Evolutionary conservation across 2,113 vertebrate genomes (phyloP).

Genomic region (Holacanthus passer): DNA sequence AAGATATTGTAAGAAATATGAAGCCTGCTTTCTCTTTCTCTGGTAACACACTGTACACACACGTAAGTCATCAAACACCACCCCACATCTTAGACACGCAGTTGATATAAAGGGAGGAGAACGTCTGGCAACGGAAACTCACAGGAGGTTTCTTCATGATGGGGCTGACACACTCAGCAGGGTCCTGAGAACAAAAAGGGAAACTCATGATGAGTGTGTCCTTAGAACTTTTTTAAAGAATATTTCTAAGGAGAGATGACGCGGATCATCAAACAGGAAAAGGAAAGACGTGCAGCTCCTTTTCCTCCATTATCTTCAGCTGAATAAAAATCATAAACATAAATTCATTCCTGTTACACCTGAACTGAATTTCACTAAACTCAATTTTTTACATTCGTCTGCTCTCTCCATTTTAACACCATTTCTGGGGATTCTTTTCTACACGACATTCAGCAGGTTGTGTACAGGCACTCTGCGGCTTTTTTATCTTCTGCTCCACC

Average conservation of each 20-base stretch:
- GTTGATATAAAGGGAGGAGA: neutral
- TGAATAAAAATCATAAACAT: neutral
- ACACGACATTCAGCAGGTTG: neutral
- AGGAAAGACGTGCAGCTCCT: neutral
- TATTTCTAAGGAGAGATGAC: neutral
- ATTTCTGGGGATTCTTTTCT: too few relatives aligned
- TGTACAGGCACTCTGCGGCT: neutral
- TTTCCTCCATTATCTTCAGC: neutral
- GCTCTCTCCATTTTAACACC: neutral
- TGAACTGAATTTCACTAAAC: neutral
- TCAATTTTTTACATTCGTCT: neutral
- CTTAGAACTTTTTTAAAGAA: too few relatives aligned
- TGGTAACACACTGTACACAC: neutral
- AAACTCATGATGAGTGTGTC: neutral
- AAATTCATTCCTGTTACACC: neutral
- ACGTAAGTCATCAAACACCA: neutral
- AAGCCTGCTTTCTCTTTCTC: neutral
- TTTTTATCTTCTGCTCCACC: conserved; percentile 7
- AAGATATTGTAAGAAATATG: neutral
- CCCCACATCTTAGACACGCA: neutral
- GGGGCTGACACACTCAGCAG: conserved; percentile 69
- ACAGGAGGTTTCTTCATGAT: conserved; percentile 78
- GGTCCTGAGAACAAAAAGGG: conserved; percentile 55
- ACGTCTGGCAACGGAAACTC: conserved; percentile 44
- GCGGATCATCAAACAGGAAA: neutral